phyloP scores from a whole-genome alignment of 2,797 vertebrate species.

The Cyclopterus lumpus region DNA sequence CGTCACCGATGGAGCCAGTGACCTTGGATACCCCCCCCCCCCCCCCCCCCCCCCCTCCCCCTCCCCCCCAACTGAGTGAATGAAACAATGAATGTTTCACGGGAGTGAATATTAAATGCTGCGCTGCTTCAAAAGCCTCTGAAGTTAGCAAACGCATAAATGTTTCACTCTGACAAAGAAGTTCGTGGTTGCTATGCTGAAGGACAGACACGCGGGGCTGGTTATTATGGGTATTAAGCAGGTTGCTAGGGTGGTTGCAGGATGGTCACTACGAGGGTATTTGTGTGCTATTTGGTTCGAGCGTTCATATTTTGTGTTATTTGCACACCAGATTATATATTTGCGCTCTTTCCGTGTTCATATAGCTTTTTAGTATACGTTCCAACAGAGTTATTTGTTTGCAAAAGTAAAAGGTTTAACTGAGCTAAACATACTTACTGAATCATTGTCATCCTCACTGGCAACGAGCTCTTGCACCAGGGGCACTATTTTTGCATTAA shows the following conservation, averaged over 20 bases:
- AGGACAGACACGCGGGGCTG: neutral
- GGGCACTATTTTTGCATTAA: too few relatives aligned
- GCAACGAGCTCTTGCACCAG: too few relatives aligned
- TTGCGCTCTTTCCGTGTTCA: neutral
- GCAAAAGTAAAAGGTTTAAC: too few relatives aligned
- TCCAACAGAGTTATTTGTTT: too few relatives aligned
- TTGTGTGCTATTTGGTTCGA: neutral
- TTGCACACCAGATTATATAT: neutral
- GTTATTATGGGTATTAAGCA: neutral
- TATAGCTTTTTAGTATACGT: too few relatives aligned
- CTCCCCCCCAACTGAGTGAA: neutral
- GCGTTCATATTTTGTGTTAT: neutral
- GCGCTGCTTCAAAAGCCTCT: neutral
- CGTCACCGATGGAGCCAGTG: slow-evolving; percentile 38
- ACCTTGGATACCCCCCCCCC: slow-evolving; percentile 55
- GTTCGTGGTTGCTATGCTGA: too few relatives aligned
- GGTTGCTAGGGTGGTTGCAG: neutral
- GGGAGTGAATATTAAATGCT: neutral
- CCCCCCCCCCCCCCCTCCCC: slow-evolving; percentile 28
- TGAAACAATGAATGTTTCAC: neutral
- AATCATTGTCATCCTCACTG: too few relatives aligned
- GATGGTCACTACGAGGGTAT: too few relatives aligned
- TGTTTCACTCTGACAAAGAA: neutral
- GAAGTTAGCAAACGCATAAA: neutral
- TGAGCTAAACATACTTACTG: too few relatives aligned